A percentile compares a stretch with the other conserved stretches of the same genome.
These are phyloP conservation scores for fruit fly (Drosophila melanogaster) DNA, from an alignment of 1,140 invertebrate genomes.

Conservation along the genomic window Release_6_plus_ISO1_MT NT_033779.5:3326501-3327000, in stretches of 20 bases:
- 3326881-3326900: too few relatives aligned
- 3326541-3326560: constrained; percentile 90
- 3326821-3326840: background rate
- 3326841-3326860: background rate
- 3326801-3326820: constrained; percentile 33
- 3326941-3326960: too few relatives aligned
- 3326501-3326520: constrained; percentile 64
- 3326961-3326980: background rate
- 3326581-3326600: background rate
- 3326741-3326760: constrained; percentile 9
- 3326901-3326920: background rate
- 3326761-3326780: background rate
- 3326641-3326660: background rate
- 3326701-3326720: background rate
- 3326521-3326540: constrained; percentile 90
- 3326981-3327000: background rate
- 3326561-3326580: constrained; percentile 85
- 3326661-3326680: background rate
- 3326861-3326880: background rate
- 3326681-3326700: constrained; percentile 5
- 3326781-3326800: constrained; percentile 6
- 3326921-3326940: background rate
- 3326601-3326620: constrained; percentile 40
- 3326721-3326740: constrained; percentile 26
- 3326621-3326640: constrained; percentile 5